A percentile compares a stretch with the other conserved stretches of the same genome.
Evolutionary conservation across 2,797 vertebrate species (phyloP).

Genomic region (Agapornis canus): DNA sequence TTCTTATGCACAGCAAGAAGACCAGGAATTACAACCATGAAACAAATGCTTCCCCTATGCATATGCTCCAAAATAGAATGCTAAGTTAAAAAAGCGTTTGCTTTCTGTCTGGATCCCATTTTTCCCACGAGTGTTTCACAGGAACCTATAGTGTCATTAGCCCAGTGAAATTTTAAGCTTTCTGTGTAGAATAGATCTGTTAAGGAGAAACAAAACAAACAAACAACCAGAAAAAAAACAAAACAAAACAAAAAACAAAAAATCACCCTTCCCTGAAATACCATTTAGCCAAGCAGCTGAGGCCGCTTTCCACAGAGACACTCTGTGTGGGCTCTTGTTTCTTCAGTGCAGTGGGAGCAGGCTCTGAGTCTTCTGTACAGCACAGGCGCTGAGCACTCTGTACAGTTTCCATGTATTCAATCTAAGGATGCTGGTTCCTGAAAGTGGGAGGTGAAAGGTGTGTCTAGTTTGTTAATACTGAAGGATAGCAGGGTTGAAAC

Average conservation of each 20-base stretch:
- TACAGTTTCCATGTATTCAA: accelerated
- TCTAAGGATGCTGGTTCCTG: neutral
- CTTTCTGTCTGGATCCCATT: neutral
- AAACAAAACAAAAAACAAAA: neutral
- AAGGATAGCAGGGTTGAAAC: neutral
- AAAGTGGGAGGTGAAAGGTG: neutral
- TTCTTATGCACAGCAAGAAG: neutral
- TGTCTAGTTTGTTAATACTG: neutral
- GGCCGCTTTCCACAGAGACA: neutral
- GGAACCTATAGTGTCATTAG: neutral
- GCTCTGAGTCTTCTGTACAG: neutral
- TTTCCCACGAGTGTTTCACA: neutral
- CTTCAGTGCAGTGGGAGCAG: neutral
- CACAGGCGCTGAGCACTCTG: neutral
- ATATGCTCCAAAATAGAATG: neutral
- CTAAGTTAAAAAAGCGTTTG: neutral
- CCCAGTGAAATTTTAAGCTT: neutral
- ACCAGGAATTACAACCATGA: neutral
- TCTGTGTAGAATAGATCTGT: neutral
- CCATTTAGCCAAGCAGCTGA: neutral
- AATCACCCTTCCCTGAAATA: neutral
- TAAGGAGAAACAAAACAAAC: neutral
- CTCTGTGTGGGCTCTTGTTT: neutral
- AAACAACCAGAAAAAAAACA: too few relatives aligned
- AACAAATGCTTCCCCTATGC: accelerated